These are phyloP conservation scores for Synanthedon formicaeformis DNA, from an alignment of 2,888 invertebrate genomes.

Conservation along the genomic window DNA sequence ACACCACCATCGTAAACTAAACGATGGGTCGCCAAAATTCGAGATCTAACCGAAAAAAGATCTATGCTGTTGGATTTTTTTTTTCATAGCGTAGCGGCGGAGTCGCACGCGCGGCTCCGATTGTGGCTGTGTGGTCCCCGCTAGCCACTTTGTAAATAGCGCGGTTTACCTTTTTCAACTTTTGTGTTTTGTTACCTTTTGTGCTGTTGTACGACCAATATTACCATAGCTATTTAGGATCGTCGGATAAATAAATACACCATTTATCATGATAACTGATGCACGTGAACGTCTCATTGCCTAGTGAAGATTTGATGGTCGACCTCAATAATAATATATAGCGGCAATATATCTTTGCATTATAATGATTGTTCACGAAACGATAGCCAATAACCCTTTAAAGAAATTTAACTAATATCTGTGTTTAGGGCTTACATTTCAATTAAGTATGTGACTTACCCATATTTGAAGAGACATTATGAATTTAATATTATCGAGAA, in stretches of 20 bases:
- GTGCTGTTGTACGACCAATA: slow-evolving; percentile 70
- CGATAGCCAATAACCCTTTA: slow-evolving; percentile 3
- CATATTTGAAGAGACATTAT: too few relatives aligned
- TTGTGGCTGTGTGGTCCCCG: slow-evolving; percentile 70
- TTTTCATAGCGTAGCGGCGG: slow-evolving; percentile 48
- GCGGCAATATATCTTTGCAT: slow-evolving; percentile 50
- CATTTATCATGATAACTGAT: slow-evolving; percentile 70
- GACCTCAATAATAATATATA: slow-evolving; percentile 37
- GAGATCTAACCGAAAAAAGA: slow-evolving; percentile 54
- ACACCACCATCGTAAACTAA: slow-evolving; percentile 52
- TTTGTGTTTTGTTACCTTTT: slow-evolving; percentile 72
- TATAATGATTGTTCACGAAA: slow-evolving; percentile 21
- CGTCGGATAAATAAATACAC: slow-evolving; percentile 70
- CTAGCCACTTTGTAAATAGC: slow-evolving; percentile 72
- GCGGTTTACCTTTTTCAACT: slow-evolving; percentile 72
- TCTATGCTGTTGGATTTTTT: slow-evolving; percentile 62
- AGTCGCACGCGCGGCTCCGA: slow-evolving; percentile 70
- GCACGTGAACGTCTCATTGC: slow-evolving; percentile 55
- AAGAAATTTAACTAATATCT: too few relatives aligned
- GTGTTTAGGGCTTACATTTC: too few relatives aligned
- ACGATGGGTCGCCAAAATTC: slow-evolving; percentile 48
- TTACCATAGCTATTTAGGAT: slow-evolving; percentile 71
- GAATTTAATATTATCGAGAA: too few relatives aligned
- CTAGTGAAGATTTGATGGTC: slow-evolving; percentile 57
- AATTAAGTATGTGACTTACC: too few relatives aligned